These are phyloP conservation scores for Amphibalanus amphitrite DNA, from an alignment of 1,140 invertebrate genomes.

Conservation along the genomic window DNA sequence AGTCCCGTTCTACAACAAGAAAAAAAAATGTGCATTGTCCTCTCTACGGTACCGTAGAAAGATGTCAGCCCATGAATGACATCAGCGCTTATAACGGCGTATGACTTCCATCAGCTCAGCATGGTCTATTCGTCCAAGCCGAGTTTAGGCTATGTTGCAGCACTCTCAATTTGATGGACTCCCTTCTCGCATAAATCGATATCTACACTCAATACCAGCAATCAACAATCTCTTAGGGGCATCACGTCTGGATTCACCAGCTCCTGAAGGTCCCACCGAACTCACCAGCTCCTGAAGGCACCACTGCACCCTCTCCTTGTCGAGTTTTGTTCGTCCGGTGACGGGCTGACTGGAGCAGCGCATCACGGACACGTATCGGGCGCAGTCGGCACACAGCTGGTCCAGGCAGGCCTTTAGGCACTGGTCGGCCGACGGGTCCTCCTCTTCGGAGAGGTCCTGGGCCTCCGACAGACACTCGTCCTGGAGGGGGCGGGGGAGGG, in stretches of 20 bases:
- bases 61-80: too few relatives aligned
- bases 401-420: conserved; percentile 49
- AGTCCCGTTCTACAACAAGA: too few relatives aligned
- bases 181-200: not conserved
- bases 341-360: conserved; percentile 26
- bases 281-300: conserved; percentile 58
- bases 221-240: too few relatives aligned
- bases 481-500: too few relatives aligned
- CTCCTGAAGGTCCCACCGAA: conserved; percentile 8
- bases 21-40: too few relatives aligned
- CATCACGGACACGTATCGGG: conserved; percentile 46
- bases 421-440: conserved; percentile 40
- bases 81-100: too few relatives aligned
- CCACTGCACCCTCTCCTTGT: conserved; percentile 59
- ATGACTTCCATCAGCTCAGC: too few relatives aligned
- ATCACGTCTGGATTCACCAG: too few relatives aligned
- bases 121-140: too few relatives aligned
- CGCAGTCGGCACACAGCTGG: conserved; percentile 37
- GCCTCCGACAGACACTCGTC: conserved; percentile 57
- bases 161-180: too few relatives aligned
- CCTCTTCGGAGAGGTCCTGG: conserved; percentile 40
- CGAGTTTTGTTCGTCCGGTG: conserved; percentile 56
- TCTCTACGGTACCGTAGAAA: too few relatives aligned
- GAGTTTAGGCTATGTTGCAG: not conserved
- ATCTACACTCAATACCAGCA: not conserved